Evolutionary conservation across 2,888 invertebrate genomes (phyloP).

Genomic region (Eupithecia vulgata): DNA sequence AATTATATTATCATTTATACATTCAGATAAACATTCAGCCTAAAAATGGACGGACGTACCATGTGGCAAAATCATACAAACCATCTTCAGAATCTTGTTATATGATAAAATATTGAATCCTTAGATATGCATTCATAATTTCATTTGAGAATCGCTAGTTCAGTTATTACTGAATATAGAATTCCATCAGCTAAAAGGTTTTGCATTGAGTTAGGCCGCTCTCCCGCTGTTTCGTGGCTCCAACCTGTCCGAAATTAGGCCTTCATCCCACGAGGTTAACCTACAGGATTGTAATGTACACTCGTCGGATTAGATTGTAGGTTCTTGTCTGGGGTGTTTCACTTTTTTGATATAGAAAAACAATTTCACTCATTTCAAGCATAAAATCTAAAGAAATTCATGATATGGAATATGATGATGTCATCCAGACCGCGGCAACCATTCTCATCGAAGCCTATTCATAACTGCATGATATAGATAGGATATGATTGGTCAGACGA

Average conservation of each 20-base stretch:
- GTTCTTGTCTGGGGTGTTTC: neutral
- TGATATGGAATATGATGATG: too few relatives aligned
- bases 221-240: slow-evolving; percentile 5
- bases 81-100: too few relatives aligned
- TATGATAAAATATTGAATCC: neutral
- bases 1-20: too few relatives aligned
- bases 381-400: too few relatives aligned
- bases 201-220: slow-evolving; percentile 13
- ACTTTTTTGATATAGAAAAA: neutral
- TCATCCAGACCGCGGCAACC: too few relatives aligned
- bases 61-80: too few relatives aligned
- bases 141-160: neutral
- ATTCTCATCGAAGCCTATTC: too few relatives aligned
- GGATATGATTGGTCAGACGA: too few relatives aligned
- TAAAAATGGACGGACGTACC: too few relatives aligned
- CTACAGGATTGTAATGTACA: slow-evolving; percentile 19
- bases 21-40: too few relatives aligned
- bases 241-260: slow-evolving; percentile 29
- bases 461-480: too few relatives aligned
- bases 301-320: neutral
- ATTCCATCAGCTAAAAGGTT: slow-evolving; percentile 14
- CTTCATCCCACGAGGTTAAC: slow-evolving; percentile 29
- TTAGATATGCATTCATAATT: neutral
- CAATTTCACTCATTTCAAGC: neutral
- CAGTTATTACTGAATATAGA: neutral